phyloP scores from a whole-genome alignment of 2,113 vertebrate species.

The Hippocampus zosterae region DNA sequence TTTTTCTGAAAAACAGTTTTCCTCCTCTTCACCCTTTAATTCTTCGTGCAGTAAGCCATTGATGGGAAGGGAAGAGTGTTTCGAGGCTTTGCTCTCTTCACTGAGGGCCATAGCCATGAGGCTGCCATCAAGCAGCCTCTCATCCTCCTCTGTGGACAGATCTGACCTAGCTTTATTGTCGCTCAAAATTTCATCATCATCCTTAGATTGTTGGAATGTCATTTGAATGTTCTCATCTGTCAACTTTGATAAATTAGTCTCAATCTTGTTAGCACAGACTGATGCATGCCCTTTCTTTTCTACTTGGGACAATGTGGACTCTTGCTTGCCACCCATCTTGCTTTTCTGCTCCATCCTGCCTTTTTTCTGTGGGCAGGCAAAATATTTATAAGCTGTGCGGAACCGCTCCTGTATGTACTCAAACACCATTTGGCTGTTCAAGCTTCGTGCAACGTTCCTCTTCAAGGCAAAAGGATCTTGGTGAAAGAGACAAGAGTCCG shows the following conservation, averaged over 20 bases:
- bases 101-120: constrained; percentile 46
- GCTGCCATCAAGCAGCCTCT: constrained; percentile 27
- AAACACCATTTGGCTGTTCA: constrained; percentile 98
- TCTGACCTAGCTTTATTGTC: constrained; percentile 44
- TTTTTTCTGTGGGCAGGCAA: constrained; percentile 87
- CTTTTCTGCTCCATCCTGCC: constrained; percentile 41
- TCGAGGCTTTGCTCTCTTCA: constrained; percentile 13
- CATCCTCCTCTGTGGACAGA: constrained; percentile 23
- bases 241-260: background rate
- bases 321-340: constrained; percentile 20
- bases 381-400: constrained; percentile 92
- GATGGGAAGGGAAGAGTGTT: constrained; percentile 56
- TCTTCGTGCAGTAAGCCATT: constrained; percentile 63
- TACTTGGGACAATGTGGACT: background rate
- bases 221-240: background rate
- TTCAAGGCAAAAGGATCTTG: constrained; percentile 95
- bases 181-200: constrained; percentile 37
- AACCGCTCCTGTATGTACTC: constrained; percentile 98
- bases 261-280: background rate
- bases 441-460: constrained; percentile 94
- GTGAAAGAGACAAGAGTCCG: constrained; percentile 1
- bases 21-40: constrained; percentile 57
- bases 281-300: constrained; percentile 3
- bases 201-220: constrained; percentile 20
- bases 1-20: constrained; percentile 47